Conservation (phyloP, 2,888 invertebrate species). For the Alentia gelatinosa region DNA sequence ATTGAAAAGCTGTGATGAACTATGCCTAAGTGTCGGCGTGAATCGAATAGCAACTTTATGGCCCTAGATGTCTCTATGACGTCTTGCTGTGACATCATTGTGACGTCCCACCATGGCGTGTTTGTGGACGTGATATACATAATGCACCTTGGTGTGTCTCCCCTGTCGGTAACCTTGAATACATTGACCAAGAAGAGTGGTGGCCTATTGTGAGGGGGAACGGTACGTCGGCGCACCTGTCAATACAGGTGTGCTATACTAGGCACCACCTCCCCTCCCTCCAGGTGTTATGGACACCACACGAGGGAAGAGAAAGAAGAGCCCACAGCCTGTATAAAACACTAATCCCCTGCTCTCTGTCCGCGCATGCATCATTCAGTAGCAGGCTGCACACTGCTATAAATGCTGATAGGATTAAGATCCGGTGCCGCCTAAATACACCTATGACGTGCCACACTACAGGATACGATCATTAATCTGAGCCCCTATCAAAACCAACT, state of each 20-base stretch:
- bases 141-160: too few relatives aligned
- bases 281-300: not conserved
- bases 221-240: not conserved
- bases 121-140: too few relatives aligned
- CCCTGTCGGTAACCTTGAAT: not conserved
- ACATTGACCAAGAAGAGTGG: not conserved
- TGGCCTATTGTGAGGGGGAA: not conserved
- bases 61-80: too few relatives aligned
- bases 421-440: too few relatives aligned
- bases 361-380: not conserved
- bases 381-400: not conserved
- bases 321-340: not conserved
- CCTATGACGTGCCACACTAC: not conserved
- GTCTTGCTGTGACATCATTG: too few relatives aligned
- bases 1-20: too few relatives aligned
- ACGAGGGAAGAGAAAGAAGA: not conserved
- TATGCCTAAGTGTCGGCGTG: too few relatives aligned
- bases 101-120: too few relatives aligned
- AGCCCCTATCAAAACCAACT: not conserved
- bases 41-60: too few relatives aligned
- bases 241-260: not conserved
- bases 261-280: too few relatives aligned
- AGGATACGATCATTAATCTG: not conserved
- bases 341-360: not conserved
- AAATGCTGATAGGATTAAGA: too few relatives aligned